Evolutionary conservation across 2,888 invertebrate species (phyloP), one percentile per base, ranked within the genome.

Genomic region (Mesochorus sp.): DNA sequence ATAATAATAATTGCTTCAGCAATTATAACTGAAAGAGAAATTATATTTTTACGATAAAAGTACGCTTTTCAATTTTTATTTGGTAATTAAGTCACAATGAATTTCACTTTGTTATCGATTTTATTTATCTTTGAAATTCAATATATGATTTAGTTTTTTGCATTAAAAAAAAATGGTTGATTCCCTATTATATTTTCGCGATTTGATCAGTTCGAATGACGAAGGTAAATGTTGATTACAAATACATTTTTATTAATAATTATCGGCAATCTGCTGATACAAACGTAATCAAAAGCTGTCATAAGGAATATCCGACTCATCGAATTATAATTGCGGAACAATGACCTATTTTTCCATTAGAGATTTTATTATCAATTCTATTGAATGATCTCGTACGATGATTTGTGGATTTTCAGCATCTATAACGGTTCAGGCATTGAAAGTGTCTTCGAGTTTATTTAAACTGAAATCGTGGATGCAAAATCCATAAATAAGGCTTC

Each of bases 271-370:
- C 3, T 6, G 5, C 21, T 3, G 34, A 49, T 47, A 19, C 19
- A 31, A 47, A 8, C 2, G 12, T 3, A 49, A 31, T 8, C 31
- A n/a, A 24, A 21, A 49, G 12, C 6, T 31, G 19, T 21, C 19
- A 31, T n/a, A 47, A 47, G n/a, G n/a, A n/a, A 10, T 21, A 34
- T 47, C 21, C n/a, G 21, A 62, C 62, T 62, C 47, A 49, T 47
- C 24, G 24, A 55, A 42, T 12, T 21, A 55, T 31, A 42, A 42
- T 53, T 21, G 28, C 8, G 8, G n/a, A 21, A 51, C 51, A 6
- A 5, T 28, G 53, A 67, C 67, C 53, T 14, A 19, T 67, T 67
- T 66, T 8, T 14, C 5, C 24, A 64, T 21, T 12, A 12, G 14
- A 21, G 44, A 10, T 14, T 28, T 17, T 42, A 17, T 28, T n/a